A percentile compares a stretch with the other conserved stretches of the same genome.
Conservation (phyloP, 2,113 vertebrate species). For the Melanocharis versteri region DNA sequence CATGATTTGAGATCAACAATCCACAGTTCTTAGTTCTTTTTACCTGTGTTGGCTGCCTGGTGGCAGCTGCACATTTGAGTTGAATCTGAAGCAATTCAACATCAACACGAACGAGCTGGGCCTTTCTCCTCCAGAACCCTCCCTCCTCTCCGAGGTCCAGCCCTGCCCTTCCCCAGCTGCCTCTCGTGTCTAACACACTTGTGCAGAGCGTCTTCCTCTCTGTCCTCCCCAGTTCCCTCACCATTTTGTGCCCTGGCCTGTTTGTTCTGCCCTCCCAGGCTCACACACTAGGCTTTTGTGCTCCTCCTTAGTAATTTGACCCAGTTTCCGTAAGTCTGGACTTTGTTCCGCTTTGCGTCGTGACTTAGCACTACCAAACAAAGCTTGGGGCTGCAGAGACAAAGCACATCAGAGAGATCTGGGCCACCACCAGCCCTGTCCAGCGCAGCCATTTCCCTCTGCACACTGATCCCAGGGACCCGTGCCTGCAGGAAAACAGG, state of each 20-base stretch:
- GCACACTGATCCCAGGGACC: background rate
- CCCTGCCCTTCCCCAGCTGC: background rate
- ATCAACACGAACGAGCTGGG: fast-evolving
- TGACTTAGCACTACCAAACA: background rate
- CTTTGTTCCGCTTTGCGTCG: background rate
- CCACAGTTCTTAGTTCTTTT: background rate
- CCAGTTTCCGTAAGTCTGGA: background rate
- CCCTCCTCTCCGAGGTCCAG: background rate
- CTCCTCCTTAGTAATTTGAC: background rate
- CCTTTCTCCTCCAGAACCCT: background rate
- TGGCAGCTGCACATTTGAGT: background rate
- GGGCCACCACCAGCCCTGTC: background rate
- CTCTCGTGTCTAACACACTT: background rate
- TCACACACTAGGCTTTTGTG: slow-evolving; percentile 3
- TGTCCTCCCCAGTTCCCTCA: background rate
- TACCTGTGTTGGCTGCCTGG: background rate
- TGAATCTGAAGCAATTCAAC: background rate
- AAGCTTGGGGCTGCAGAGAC: background rate
- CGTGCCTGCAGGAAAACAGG: background rate
- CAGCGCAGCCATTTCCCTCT: background rate
- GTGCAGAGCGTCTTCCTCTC: background rate
- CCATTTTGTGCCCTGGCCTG: background rate
- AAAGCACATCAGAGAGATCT: background rate
- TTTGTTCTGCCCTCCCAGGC: background rate
- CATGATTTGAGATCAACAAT: background rate